phyloP scores from a whole-genome alignment of 2,888 invertebrate species.

The Troilus luridus region DNA sequence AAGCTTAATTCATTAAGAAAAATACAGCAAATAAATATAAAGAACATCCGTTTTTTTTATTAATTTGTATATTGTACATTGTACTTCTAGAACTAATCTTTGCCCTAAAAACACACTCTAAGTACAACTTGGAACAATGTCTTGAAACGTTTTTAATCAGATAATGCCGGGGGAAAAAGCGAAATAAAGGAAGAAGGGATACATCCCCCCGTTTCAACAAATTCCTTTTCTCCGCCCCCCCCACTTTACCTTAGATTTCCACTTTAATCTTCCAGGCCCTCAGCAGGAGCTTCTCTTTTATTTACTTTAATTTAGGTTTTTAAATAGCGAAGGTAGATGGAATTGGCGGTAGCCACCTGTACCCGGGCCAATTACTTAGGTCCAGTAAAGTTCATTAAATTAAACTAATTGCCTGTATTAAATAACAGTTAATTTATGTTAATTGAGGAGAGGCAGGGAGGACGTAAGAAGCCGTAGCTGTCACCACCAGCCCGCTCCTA shows the following conservation, averaged over 20 bases:
- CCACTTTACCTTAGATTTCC: constrained; percentile 39
- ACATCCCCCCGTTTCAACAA: constrained; percentile 23
- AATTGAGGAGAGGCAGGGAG: not conserved
- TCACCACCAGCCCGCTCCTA: not conserved
- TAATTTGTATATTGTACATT: not conserved
- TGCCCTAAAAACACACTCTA: not conserved
- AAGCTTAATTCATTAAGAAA: no score
- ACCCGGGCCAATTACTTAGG: not conserved
- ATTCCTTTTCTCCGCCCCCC: not conserved
- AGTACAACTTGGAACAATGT: constrained; percentile 26
- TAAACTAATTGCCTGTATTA: not conserved
- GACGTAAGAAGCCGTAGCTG: not conserved
- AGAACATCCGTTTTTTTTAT: no score
- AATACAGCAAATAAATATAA: no score
- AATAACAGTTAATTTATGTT: constrained; percentile 41
- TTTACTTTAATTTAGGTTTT: constrained; percentile 41
- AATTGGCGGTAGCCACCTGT: constrained; percentile 3
- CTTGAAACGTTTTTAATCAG: constrained; percentile 24
- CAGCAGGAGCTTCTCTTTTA: constrained; percentile 2
- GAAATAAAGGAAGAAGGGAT: constrained; percentile 34
- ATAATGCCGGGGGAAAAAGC: constrained; percentile 11
- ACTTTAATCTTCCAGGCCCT: constrained; percentile 20
- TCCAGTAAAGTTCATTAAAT: not conserved
- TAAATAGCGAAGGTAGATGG: not conserved
- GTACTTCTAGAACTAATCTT: not conserved